Percentiles rank a stretch among this genome's conserved stretches.
Evolutionary conservation across 30 jellyfish, hydroid and myxozoan genomes (phyloP).

Genomic region (Haliclystus octoradiatus): DNA sequence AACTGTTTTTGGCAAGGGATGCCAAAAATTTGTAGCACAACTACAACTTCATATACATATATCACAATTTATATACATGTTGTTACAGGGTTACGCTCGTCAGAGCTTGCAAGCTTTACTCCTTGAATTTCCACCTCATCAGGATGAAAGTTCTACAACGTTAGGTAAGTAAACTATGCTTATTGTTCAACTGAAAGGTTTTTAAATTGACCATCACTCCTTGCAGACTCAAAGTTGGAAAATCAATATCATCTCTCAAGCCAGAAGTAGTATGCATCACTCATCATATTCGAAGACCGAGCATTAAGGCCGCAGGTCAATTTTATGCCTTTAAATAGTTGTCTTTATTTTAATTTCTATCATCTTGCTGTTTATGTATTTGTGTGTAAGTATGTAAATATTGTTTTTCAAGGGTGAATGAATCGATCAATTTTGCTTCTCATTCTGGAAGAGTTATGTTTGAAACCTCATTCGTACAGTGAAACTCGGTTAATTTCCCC

Average conservation of each 20-base stretch:
- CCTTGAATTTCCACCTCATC: conserved; percentile 77
- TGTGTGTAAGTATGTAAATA: no score
- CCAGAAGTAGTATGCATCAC: not conserved
- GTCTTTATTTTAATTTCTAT: not conserved
- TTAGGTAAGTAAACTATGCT: conserved; percentile 24
- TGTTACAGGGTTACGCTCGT: conserved; percentile 73
- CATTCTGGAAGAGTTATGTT: no score
- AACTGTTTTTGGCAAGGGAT: no score
- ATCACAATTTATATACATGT: no score
- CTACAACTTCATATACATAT: no score
- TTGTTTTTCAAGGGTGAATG: no score
- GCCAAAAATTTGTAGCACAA: no score
- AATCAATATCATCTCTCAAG: no score
- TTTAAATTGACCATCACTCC: not conserved
- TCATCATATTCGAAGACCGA: not conserved
- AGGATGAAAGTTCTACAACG: conserved; percentile 45
- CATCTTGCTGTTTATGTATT: conserved; percentile 6
- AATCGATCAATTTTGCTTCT: no score
- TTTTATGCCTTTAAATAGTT: not conserved
- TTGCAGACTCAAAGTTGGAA: no score
- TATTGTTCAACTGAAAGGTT: not conserved
- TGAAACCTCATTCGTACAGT: no score
- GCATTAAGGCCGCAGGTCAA: not conserved
- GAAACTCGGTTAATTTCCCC: no score
- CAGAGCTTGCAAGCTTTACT: conserved; percentile 82